Base-by-base conservation (phyloP, 2,797 vertebrate genomes). In the Sitta carolinensis region DNA sequence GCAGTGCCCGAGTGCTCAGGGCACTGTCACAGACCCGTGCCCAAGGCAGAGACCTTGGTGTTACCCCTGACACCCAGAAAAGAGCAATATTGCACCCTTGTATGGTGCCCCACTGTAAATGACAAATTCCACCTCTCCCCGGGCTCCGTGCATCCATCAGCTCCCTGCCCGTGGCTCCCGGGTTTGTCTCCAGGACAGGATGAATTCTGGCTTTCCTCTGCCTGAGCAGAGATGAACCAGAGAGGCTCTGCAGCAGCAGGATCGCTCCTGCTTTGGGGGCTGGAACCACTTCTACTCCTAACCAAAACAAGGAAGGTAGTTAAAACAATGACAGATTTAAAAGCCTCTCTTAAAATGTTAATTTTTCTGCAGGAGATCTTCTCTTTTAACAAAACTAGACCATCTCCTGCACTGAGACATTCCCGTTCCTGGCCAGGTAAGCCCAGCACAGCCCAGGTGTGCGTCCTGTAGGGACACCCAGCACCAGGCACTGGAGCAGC, bases 31-130 rank as follows among this genome's bases (percentile, higher is more conserved):
- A 70, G 84, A 23, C 50, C 61, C 74, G 90, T 80, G 88, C 75
- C 95, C 83, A 91, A 85, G 88, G 91, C 87, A 90, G 63, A 95
- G 88, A 73, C 89, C 93, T 97, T 92, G 90, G 73, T 47, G 78
- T 79, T 77, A 88, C 67, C 83, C 1, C 42, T 95, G 89, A 92
- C 94, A 85, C 79, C 64, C 87, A 91, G 87, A 61, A 74, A 92
- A 87, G 89, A 68, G 61, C 64, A 87, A 92, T 66, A 70, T 11
- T 38, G 82, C 42, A 30, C 84, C 30, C 4, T 32, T 70, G 72
- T 20, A 11, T 61, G 36, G 57, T 88, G 45, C 81, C 47, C 81
- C 76, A 63, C 89, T 90, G 84, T 78, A 93, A 92, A 89, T 68
- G 84, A 78, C 68, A 92, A 90, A 81, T 67, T 59, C 40, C 72